These are phyloP conservation scores for Geophilus truncorum DNA, from an alignment of 2,888 invertebrate genomes.

Conservation along the genomic window DNA sequence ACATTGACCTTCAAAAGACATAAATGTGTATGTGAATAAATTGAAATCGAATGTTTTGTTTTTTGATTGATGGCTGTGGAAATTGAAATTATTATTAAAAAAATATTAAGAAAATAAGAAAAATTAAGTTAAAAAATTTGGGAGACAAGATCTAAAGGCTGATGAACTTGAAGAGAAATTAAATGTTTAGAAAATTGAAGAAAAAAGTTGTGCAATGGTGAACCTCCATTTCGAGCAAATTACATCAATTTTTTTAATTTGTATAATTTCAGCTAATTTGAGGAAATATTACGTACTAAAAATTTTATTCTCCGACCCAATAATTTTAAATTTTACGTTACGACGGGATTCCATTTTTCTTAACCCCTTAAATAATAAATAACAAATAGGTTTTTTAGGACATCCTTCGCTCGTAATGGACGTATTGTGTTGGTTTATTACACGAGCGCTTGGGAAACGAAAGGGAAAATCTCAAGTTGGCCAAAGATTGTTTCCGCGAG, in stretches of 20 bases:
- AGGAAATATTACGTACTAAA: background rate
- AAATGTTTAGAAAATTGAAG: background rate
- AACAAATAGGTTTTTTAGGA: background rate
- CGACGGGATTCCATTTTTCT: too few species aligned
- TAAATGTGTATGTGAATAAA: background rate
- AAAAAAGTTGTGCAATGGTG: too few species aligned
- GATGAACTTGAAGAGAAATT: background rate
- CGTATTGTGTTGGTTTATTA: background rate
- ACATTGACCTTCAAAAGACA: background rate
- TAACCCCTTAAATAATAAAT: background rate
- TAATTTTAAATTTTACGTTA: background rate
- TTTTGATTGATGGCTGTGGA: background rate
- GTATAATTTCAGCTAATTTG: too few species aligned
- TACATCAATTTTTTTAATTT: background rate
- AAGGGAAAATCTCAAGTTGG: slow-evolving; percentile 13
- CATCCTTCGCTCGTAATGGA: slow-evolving; percentile 7
- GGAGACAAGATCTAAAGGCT: background rate
- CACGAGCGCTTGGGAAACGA: slow-evolving; percentile 12
- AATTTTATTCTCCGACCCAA: background rate
- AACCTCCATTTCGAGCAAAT: background rate
- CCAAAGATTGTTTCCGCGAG: background rate
- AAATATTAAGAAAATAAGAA: background rate
- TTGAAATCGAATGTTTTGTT: background rate
- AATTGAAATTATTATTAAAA: background rate
- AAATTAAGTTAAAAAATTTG: background rate